Evolutionary conservation across 53 echinoderm and acorn worm species (phyloP).

Genomic region (Arbacia lixula): DNA sequence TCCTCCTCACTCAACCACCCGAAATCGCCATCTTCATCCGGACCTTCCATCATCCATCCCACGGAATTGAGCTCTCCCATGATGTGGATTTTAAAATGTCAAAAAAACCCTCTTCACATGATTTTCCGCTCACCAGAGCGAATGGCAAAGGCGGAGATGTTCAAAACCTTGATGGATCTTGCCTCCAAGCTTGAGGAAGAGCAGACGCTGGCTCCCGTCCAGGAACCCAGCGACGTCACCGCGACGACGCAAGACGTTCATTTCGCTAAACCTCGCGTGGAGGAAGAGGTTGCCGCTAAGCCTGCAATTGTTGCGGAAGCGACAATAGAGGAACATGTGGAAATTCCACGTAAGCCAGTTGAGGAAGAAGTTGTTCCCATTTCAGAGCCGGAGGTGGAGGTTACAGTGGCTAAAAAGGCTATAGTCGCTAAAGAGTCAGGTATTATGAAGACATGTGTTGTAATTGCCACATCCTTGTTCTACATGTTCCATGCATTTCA

Average conservation of each 20-base stretch:
- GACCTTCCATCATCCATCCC: constrained; percentile 28
- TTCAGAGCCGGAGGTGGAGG: constrained; percentile 7
- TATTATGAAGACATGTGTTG: not conserved
- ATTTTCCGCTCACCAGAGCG: constrained; percentile 46
- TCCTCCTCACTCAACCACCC: not conserved
- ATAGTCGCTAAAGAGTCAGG: constrained; percentile 11
- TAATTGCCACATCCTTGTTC: too few species aligned
- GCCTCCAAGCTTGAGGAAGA: constrained; percentile 28
- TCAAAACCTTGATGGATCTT: constrained; percentile 11
- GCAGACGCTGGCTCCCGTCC: not conserved
- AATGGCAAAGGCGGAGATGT: constrained; percentile 32
- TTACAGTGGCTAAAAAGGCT: constrained; percentile 7
- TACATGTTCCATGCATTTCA: too few species aligned
- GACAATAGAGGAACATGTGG: not conserved
- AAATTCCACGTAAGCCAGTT: not conserved
- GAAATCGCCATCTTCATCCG: constrained; percentile 12
- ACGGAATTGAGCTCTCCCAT: constrained; percentile 4
- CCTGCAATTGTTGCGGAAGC: not conserved
- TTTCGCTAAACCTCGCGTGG: not conserved
- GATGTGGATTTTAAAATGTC: too few species aligned
- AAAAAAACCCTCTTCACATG: too few species aligned
- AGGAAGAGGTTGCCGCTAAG: not conserved
- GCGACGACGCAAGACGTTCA: constrained; percentile 3
- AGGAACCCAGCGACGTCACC: constrained; percentile 6
- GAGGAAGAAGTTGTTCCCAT: constrained; percentile 22